These are phyloP conservation scores for Ganaspis sp. DNA, from an alignment of 1,140 invertebrate genomes.

Conservation along the genomic window DNA sequence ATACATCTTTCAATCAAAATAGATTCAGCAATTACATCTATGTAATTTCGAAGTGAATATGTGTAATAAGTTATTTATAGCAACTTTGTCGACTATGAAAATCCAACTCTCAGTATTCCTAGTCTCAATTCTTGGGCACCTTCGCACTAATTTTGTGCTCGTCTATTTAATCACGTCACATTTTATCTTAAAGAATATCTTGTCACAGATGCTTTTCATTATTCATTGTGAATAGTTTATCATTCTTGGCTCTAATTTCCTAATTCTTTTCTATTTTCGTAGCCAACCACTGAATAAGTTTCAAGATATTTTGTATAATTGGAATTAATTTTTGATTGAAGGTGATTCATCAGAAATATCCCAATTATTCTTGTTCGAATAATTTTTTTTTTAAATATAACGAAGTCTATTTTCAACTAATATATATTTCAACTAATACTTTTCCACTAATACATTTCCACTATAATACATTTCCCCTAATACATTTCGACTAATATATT, in stretches of 20 bases:
- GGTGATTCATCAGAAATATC: too few relatives aligned
- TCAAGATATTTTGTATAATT: neutral
- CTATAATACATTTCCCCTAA: too few relatives aligned
- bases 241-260: neutral
- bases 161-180: conserved; percentile 6
- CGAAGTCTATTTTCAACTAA: too few relatives aligned
- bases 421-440: too few relatives aligned
- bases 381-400: too few relatives aligned
- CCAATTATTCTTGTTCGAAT: too few relatives aligned
- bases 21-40: neutral
- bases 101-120: conserved; percentile 6
- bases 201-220: conserved; percentile 3
- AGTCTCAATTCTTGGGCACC: conserved; percentile 1
- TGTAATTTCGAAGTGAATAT: neutral
- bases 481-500: too few relatives aligned
- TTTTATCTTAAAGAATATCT: conserved; percentile 10
- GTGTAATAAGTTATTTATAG: conserved; percentile 12
- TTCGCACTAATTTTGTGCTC: conserved; percentile 4
- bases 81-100: conserved; percentile 7
- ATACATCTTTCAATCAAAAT: neutral
- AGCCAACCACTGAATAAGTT: too few relatives aligned
- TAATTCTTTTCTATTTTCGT: neutral
- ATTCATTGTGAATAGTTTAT: conserved; percentile 11
- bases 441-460: too few relatives aligned
- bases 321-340: neutral